These are phyloP conservation scores for Bembecia ichneumoniformis DNA, from an alignment of 2,888 invertebrate genomes.

Conservation along the genomic window DNA sequence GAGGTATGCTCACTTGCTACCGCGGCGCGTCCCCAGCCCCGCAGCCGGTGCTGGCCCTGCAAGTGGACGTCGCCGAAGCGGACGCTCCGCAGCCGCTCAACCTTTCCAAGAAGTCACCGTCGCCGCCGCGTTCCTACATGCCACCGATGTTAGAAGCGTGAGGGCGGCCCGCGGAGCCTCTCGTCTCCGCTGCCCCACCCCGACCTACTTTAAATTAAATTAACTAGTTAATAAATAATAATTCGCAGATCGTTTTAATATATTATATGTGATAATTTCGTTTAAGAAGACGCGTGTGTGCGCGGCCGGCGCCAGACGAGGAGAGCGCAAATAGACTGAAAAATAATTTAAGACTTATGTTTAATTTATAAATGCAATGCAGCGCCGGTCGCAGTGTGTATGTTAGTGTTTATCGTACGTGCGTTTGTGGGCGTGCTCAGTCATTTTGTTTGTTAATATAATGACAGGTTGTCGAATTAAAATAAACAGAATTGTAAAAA, in stretches of 20 bases:
- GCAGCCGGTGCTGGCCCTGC: constrained; percentile 65
- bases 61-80: constrained; percentile 87
- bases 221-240: constrained; percentile 61
- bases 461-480: constrained; percentile 85
- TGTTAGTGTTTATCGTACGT: constrained; percentile 73
- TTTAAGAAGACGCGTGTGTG: constrained; percentile 65
- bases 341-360: constrained; percentile 70
- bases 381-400: constrained; percentile 76
- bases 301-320: constrained; percentile 71
- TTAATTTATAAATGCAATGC: constrained; percentile 75
- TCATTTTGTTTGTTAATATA: constrained; percentile 77
- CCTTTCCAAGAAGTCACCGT: constrained; percentile 87
- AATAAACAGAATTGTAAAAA: constrained; percentile 71
- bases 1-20: constrained; percentile 43
- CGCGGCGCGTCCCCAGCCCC: constrained; percentile 57
- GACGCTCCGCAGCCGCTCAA: constrained; percentile 88
- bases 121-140: constrained; percentile 72
- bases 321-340: constrained; percentile 74
- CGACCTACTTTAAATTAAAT: constrained; percentile 69
- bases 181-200: constrained; percentile 67
- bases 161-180: constrained; percentile 66
- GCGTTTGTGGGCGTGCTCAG: constrained; percentile 76
- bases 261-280: constrained; percentile 78
- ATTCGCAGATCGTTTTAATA: constrained; percentile 76
- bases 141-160: constrained; percentile 77